phyloP scores from a whole-genome alignment of 2,113 vertebrate species.

The Butastur rufipennis region DNA sequence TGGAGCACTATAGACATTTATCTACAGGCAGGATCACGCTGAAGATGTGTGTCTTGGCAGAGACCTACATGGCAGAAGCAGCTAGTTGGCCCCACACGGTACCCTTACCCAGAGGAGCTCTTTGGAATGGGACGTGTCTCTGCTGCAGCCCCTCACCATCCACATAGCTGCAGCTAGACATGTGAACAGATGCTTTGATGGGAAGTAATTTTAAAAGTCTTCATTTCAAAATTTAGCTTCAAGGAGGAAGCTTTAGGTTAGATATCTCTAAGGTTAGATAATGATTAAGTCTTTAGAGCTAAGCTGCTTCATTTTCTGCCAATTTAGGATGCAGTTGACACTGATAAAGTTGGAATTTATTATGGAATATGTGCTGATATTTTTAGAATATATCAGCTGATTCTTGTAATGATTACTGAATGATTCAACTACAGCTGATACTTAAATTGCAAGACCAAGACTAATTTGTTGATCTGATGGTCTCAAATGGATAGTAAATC shows the following conservation, averaged over 20 bases:
- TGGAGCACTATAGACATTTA: neutral
- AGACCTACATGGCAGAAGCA: neutral
- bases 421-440: neutral
- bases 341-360: neutral
- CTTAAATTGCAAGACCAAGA: neutral
- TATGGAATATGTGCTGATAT: neutral
- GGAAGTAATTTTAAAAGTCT: neutral
- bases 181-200: neutral
- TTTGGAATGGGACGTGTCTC: neutral
- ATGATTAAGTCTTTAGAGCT: neutral
- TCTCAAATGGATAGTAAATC: neutral
- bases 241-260: neutral
- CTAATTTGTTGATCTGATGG: neutral
- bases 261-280: neutral
- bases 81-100: neutral
- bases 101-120: neutral
- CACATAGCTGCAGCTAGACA: neutral
- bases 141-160: neutral
- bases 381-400: neutral
- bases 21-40: neutral
- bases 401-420: neutral
- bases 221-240: neutral
- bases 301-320: neutral
- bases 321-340: neutral
- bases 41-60: neutral